Percentiles rank a stretch among this genome's conserved stretches.
These are phyloP conservation scores for Trididemnum miniatum DNA, from an alignment of 23 tunicate genomes.

Conservation along the genomic window DNA sequence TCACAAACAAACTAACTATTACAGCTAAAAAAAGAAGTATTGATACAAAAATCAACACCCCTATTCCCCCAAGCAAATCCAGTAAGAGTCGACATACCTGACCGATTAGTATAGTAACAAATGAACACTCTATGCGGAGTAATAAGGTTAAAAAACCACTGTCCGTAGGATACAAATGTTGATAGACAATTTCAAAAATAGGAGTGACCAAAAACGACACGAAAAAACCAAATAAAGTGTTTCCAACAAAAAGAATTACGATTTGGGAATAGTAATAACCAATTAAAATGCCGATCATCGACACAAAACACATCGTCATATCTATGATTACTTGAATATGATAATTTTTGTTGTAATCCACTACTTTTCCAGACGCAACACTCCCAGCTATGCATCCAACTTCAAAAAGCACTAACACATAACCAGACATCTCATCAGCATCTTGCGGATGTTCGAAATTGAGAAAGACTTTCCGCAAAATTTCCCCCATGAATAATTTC, in stretches of 20 bases:
- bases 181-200: slow-evolving; percentile 15
- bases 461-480: not conserved
- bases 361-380: slow-evolving; percentile 21
- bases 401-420: slow-evolving; percentile 11
- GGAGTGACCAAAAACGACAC: slow-evolving; percentile 14
- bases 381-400: slow-evolving; percentile 12
- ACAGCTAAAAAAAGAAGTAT: not conserved
- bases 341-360: slow-evolving; percentile 2
- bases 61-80: not conserved
- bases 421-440: slow-evolving; percentile 1
- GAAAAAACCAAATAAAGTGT: slow-evolving; percentile 15
- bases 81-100: not conserved
- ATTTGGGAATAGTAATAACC: not conserved
- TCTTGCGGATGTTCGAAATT: not conserved
- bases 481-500: slow-evolving; percentile 19
- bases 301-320: not conserved
- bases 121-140: not conserved
- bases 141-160: not conserved
- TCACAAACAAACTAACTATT: slow-evolving; percentile 8
- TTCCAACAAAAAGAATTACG: not conserved
- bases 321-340: not conserved
- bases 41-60: not conserved
- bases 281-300: slow-evolving; percentile 8
- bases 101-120: slow-evolving; percentile 7
- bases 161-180: slow-evolving; percentile 19